A percentile compares a stretch with the other conserved stretches of the same genome.
Evolutionary conservation across 2,888 invertebrate species (phyloP).

Genomic region (Pharmacophagus antenor): DNA sequence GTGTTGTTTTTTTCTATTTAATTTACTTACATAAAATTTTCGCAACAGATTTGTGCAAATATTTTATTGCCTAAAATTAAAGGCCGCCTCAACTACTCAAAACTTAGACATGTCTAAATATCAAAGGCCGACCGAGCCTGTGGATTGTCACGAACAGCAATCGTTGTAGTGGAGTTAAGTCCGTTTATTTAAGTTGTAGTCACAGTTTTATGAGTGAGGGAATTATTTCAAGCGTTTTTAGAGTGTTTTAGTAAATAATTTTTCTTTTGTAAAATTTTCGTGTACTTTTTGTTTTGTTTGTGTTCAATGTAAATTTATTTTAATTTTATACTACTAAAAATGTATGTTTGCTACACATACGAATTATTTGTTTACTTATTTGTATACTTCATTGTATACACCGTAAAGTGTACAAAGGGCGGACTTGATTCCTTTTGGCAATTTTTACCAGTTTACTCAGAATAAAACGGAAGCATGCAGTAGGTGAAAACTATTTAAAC

Average conservation of each 20-base stretch:
- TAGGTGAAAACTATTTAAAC: too few relatives aligned
- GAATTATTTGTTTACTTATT: too few relatives aligned
- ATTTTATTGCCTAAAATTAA: not conserved
- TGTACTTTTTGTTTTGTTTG: too few relatives aligned
- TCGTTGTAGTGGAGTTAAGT: slow-evolving; percentile 3
- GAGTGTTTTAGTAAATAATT: not conserved
- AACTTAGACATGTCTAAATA: slow-evolving; percentile 21
- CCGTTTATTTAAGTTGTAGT: slow-evolving; percentile 8
- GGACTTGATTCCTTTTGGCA: too few relatives aligned
- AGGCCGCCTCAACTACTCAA: slow-evolving; percentile 10
- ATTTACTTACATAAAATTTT: not conserved
- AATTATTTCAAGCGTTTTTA: not conserved
- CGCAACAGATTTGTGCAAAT: not conserved
- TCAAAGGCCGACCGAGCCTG: slow-evolving; percentile 10
- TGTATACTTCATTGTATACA: too few relatives aligned
- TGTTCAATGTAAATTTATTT: too few relatives aligned
- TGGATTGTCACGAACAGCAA: slow-evolving; percentile 11
- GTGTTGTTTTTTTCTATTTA: too few relatives aligned
- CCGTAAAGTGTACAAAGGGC: too few relatives aligned
- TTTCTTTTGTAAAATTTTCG: not conserved
- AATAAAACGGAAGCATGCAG: too few relatives aligned
- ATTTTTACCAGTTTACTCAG: too few relatives aligned
- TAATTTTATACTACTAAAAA: too few relatives aligned
- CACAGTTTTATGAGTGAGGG: not conserved
- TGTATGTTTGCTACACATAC: too few relatives aligned